These are phyloP conservation scores for Bradypus variegatus DNA, from an alignment of 2,797 vertebrate species.

Conservation along the genomic window DNA sequence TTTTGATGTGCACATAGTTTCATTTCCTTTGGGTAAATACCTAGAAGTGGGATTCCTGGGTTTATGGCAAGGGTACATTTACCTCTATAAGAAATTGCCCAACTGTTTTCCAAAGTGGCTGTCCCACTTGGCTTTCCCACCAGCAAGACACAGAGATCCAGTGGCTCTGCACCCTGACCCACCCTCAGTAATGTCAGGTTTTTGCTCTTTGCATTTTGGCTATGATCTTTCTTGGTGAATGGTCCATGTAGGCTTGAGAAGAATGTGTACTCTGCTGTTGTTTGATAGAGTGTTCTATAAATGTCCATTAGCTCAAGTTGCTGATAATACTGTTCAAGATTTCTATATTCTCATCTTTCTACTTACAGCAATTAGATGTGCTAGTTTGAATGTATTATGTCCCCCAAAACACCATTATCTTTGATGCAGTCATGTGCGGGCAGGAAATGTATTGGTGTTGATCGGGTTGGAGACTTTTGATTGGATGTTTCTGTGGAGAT, in stretches of 20 bases:
- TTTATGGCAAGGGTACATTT: rapidly evolving
- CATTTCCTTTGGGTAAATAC: background rate
- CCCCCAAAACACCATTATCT: too few relatives aligned
- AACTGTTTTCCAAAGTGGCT: background rate
- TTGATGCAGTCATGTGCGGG: too few relatives aligned
- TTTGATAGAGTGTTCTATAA: background rate
- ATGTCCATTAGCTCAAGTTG: background rate
- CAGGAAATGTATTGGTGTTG: too few relatives aligned
- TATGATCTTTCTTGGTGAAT: background rate
- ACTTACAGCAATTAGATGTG: background rate
- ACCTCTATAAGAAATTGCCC: background rate
- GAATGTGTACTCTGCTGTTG: too few relatives aligned
- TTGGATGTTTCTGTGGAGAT: too few relatives aligned
- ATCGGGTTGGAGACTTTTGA: too few relatives aligned
- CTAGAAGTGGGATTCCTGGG: background rate
- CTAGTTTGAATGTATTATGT: too few relatives aligned
- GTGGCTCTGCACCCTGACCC: rapidly evolving
- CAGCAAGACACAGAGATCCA: rapidly evolving
- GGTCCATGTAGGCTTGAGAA: background rate
- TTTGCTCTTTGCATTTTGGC: background rate
- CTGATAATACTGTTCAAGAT: background rate
- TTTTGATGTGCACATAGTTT: background rate
- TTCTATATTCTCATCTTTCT: background rate
- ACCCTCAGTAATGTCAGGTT: background rate
- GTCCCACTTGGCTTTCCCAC: too few relatives aligned